Evolutionary conservation across 53 echinoderm and acorn worm genomes (phyloP).

Genomic region (Glandiceps talaboti): DNA sequence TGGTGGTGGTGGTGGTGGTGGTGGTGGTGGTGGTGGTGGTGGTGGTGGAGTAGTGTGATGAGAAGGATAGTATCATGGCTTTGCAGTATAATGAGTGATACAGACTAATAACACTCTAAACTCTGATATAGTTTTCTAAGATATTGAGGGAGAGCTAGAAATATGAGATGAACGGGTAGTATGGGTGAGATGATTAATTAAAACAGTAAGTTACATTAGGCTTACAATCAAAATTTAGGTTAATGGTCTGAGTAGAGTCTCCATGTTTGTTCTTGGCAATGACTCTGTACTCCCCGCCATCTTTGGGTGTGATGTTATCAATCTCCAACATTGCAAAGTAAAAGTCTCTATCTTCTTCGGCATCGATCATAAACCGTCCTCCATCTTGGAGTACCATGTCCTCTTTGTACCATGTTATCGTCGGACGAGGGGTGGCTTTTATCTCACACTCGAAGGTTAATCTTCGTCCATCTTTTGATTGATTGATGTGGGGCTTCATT

Average conservation of each 20-base stretch:
- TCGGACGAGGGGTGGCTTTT: conserved; percentile 59
- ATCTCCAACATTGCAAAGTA: conserved; percentile 71
- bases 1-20: background rate
- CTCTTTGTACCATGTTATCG: conserved; percentile 74
- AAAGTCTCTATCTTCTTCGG: conserved; percentile 60
- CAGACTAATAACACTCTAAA: too few species aligned
- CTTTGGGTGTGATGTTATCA: conserved; percentile 66
- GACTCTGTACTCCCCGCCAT: conserved; percentile 91
- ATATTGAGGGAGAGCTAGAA: too few species aligned
- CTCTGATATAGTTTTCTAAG: too few species aligned
- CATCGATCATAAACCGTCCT: conserved; percentile 40
- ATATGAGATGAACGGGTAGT: too few species aligned
- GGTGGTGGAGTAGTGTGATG: background rate
- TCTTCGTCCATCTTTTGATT: conserved; percentile 83
- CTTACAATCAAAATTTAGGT: conserved; percentile 95
- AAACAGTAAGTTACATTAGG: too few species aligned
- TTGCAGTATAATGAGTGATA: too few species aligned
- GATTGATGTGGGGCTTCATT: conserved; percentile 92
- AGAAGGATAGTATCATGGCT: background rate
- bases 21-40: background rate
- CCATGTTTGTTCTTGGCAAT: conserved; percentile 84
- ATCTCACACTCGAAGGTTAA: conserved; percentile 91
- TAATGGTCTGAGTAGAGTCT: conserved; percentile 92
- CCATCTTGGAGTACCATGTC: conserved; percentile 52
- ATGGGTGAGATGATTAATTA: too few species aligned